Conservation (phyloP, 2,888 invertebrate genomes). For the Scelioninae gen. 1 region DNA sequence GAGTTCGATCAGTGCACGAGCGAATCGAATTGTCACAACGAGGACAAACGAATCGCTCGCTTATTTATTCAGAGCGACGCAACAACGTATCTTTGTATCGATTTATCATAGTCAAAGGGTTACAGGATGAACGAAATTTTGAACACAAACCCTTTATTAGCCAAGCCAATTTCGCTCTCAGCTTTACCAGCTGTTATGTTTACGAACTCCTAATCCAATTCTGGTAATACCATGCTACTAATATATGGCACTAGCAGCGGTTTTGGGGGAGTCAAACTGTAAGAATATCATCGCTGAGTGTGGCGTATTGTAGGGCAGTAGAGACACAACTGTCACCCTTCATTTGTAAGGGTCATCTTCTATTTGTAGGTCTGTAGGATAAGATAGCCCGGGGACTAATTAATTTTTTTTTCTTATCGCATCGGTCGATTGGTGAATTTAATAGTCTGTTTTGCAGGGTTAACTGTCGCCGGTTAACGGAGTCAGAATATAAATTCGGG, state of each 20-base stretch:
- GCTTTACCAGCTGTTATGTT: slow-evolving; percentile 65
- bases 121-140: slow-evolving; percentile 48
- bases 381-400: slow-evolving; percentile 37
- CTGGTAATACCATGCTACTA: slow-evolving; percentile 42
- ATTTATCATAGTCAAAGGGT: slow-evolving; percentile 55
- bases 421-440: slow-evolving; percentile 10
- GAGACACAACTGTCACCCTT: slow-evolving; percentile 63
- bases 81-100: slow-evolving; percentile 5
- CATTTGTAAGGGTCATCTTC: slow-evolving; percentile 41
- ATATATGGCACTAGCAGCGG: slow-evolving; percentile 36
- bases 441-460: neutral
- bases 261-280: slow-evolving; percentile 29
- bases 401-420: slow-evolving; percentile 45
- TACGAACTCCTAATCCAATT: slow-evolving; percentile 65
- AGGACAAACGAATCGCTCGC: neutral
- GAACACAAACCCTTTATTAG: slow-evolving; percentile 61
- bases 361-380: neutral
- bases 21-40: slow-evolving; percentile 6
- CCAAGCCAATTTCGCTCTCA: slow-evolving; percentile 46
- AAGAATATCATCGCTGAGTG: slow-evolving; percentile 21
- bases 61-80: slow-evolving; percentile 17
- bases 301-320: slow-evolving; percentile 53
- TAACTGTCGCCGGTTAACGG: too few relatives aligned
- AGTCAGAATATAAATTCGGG: too few relatives aligned
- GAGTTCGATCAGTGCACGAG: slow-evolving; percentile 6